These are phyloP conservation scores for Caenorhabditis becei DNA, from an alignment of 2,888 invertebrate genomes.

Conservation along the genomic window DNA sequence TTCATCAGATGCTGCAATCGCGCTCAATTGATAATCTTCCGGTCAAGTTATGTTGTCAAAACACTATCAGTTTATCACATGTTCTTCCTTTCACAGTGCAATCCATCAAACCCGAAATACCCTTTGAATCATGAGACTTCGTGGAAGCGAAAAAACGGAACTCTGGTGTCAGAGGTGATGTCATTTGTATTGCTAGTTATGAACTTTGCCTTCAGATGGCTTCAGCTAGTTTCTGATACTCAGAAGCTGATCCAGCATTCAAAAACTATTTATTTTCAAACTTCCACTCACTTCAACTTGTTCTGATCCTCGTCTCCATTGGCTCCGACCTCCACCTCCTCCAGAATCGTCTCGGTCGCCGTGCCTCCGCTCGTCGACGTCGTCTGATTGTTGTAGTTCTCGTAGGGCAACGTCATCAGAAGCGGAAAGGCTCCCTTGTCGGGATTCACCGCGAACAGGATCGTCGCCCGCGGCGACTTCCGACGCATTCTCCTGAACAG, in stretches of 20 bases:
- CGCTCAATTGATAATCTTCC: too few relatives aligned
- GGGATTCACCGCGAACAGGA: constrained; percentile 62
- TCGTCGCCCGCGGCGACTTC: constrained; percentile 60
- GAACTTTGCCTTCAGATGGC: too few relatives aligned
- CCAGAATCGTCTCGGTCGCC: constrained; percentile 1
- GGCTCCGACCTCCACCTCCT: neutral
- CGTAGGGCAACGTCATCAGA: constrained; percentile 64
- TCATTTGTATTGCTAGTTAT: too few relatives aligned
- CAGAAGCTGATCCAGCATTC: too few relatives aligned
- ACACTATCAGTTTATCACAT: neutral
- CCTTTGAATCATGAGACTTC: neutral
- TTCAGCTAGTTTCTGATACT: neutral
- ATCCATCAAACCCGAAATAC: neutral
- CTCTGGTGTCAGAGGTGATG: neutral
- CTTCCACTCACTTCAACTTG: constrained; percentile 34
- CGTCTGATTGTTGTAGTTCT: constrained; percentile 49
- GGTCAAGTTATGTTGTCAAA: too few relatives aligned
- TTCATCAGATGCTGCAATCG: too few relatives aligned
- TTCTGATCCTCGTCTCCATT: constrained; percentile 10
- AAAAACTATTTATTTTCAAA: neutral
- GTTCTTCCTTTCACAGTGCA: neutral
- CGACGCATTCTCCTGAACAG: constrained; percentile 30
- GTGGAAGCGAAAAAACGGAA: neutral
- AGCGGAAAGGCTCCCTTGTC: constrained; percentile 63
- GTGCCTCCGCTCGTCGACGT: constrained; percentile 32